Evolutionary conservation across 2,113 vertebrate species (phyloP).

Genomic region (Syngnathus floridae): DNA sequence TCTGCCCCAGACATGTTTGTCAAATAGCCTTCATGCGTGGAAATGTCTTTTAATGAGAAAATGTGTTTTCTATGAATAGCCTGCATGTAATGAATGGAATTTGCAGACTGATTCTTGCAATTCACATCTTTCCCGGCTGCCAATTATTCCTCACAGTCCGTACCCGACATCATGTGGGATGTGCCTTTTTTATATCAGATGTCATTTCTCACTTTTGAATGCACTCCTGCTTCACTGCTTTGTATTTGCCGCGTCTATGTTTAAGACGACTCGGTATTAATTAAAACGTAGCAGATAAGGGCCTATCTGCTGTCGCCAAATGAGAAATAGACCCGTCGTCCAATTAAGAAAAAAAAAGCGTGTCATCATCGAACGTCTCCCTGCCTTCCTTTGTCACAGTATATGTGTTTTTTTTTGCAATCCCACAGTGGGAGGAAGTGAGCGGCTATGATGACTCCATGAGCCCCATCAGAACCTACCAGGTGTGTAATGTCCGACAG

Average conservation of each 20-base stretch:
- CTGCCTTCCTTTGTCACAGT: slow-evolving; percentile 7
- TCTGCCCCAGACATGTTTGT: slow-evolving; percentile 20
- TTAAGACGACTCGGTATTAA: slow-evolving; percentile 39
- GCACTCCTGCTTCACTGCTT: slow-evolving; percentile 30
- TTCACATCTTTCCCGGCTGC: slow-evolving; percentile 50
- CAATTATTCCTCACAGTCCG: slow-evolving; percentile 49
- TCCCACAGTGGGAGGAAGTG: slow-evolving; percentile 93
- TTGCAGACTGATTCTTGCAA: slow-evolving; percentile 57
- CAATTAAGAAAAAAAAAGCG: slow-evolving; percentile 4
- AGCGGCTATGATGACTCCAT: slow-evolving; percentile 95
- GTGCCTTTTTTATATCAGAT: slow-evolving; percentile 19
- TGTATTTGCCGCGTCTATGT: slow-evolving; percentile 25
- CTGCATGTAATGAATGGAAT: slow-evolving; percentile 43
- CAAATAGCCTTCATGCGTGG: slow-evolving; percentile 30
- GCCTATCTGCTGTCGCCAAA: slow-evolving; percentile 11
- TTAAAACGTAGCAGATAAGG: slow-evolving; percentile 29
- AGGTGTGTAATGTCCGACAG: slow-evolving; percentile 91
- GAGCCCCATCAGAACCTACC: slow-evolving; percentile 98
- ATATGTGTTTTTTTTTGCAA: slow-evolving; percentile 25
- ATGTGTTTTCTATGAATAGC: slow-evolving; percentile 42
- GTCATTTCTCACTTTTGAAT: slow-evolving; percentile 30
- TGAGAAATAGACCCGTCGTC: neutral
- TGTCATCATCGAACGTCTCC: neutral
- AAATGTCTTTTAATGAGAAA: slow-evolving; percentile 54
- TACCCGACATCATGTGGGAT: slow-evolving; percentile 13